Conservation (phyloP, 2,888 invertebrate genomes). For the Spicauda simplicius region DNA sequence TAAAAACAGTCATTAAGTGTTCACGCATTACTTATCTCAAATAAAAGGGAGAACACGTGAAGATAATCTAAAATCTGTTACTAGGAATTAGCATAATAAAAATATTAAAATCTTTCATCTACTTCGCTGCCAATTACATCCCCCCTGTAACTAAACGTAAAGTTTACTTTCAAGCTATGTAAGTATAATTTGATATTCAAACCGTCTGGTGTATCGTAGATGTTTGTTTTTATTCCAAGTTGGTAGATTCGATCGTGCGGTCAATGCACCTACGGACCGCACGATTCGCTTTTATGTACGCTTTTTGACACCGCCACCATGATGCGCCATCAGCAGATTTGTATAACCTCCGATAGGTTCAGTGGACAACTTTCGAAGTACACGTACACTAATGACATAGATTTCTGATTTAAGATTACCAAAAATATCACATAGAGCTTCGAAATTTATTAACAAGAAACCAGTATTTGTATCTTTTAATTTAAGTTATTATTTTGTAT, state of each 20-base stretch:
- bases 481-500: no score
- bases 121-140: neutral
- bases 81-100: neutral
- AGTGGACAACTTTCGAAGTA: neutral
- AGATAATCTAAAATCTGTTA: no score
- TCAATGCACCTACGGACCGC: slow-evolving; percentile 46
- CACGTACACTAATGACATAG: slow-evolving; percentile 41
- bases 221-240: slow-evolving; percentile 40
- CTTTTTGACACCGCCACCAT: slow-evolving; percentile 46
- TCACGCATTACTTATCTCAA: no score
- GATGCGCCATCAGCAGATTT: slow-evolving; percentile 13
- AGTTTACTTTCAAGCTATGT: slow-evolving; percentile 17
- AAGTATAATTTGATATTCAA: slow-evolving; percentile 22
- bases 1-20: no score
- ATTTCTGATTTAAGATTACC: no score
- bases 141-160: neutral
- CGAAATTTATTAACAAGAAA: no score
- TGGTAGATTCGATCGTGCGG: slow-evolving; percentile 43
- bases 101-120: neutral
- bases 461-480: no score
- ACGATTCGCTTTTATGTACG: slow-evolving; percentile 34
- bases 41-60: no score
- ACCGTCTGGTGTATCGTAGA: slow-evolving; percentile 29
- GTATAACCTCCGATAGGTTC: neutral
- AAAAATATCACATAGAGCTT: no score